Conservation (phyloP, 2,113 vertebrate species). For the Bostrychus sinensis region DNA sequence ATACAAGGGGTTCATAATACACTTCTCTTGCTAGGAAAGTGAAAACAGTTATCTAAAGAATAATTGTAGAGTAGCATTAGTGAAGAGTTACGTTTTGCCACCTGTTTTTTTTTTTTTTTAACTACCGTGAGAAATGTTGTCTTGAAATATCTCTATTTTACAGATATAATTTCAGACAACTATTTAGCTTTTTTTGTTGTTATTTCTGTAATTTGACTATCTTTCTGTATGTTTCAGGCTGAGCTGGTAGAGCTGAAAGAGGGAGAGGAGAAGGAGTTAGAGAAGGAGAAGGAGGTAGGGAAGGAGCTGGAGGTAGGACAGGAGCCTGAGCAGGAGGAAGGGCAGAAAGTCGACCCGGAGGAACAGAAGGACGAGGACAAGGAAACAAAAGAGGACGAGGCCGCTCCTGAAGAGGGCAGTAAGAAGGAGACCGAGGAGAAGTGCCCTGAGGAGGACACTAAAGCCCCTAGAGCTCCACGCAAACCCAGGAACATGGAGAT, state of each 20-base stretch:
- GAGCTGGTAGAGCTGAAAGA: slow-evolving; percentile 84
- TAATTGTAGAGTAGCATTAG: too few relatives aligned
- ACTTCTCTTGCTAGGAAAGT: too few relatives aligned
- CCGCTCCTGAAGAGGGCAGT: slow-evolving; percentile 61
- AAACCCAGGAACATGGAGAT: slow-evolving; percentile 89
- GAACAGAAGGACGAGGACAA: slow-evolving; percentile 38
- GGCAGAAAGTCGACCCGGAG: slow-evolving; percentile 40
- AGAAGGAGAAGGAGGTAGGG: slow-evolving; percentile 74
- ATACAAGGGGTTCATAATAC: too few relatives aligned
- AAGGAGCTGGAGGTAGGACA: slow-evolving; percentile 18
- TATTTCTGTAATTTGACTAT: too few relatives aligned
- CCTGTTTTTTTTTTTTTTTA: too few relatives aligned
- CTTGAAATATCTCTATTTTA: too few relatives aligned
- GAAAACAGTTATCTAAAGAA: too few relatives aligned
- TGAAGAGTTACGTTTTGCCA: too few relatives aligned
- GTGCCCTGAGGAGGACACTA: slow-evolving; percentile 79
- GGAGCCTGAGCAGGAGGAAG: slow-evolving; percentile 31
- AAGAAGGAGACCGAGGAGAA: slow-evolving; percentile 71
- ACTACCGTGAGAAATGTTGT: too few relatives aligned
- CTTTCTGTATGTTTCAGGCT: slow-evolving; percentile 51
- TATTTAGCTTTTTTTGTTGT: too few relatives aligned
- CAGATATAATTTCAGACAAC: too few relatives aligned
- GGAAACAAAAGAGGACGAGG: slow-evolving; percentile 70
- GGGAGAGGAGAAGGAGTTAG: slow-evolving; percentile 38
- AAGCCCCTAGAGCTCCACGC: slow-evolving; percentile 78